A percentile compares a stretch with the other conserved stretches of the same genome.
Conservation (phyloP, 2,888 invertebrate genomes). For the Cerastis rubricosa region DNA sequence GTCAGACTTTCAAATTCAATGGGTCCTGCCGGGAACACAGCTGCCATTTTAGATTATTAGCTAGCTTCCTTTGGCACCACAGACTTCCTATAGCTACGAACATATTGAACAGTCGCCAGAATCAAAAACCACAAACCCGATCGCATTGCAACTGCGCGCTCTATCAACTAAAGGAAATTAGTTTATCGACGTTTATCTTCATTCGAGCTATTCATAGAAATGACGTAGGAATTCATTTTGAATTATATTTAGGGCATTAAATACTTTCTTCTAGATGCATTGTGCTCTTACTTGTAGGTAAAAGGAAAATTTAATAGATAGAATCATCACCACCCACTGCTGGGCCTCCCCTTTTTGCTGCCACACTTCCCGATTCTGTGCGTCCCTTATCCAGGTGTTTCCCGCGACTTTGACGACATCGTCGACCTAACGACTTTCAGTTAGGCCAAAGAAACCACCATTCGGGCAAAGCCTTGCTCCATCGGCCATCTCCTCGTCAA, state of each 20-base stretch:
- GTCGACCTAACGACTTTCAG: no score
- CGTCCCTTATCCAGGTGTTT: no score
- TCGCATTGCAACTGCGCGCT: neutral
- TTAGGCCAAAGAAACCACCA: no score
- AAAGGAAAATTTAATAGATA: neutral
- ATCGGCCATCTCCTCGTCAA: no score
- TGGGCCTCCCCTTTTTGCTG: no score
- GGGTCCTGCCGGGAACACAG: no score
- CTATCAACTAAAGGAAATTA: conserved; percentile 24
- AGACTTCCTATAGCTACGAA: neutral
- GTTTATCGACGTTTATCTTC: conserved; percentile 10
- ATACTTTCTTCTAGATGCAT: neutral
- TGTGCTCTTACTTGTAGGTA: neutral
- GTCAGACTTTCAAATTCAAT: neutral
- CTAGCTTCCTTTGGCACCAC: neutral
- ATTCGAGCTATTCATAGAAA: neutral
- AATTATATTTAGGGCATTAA: neutral
- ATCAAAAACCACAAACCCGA: neutral
- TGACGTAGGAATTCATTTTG: neutral
- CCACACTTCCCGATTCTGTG: no score
- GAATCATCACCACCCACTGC: no score
- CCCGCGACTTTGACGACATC: no score
- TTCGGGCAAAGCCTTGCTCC: no score
- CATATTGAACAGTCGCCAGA: neutral
- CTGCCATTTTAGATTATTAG: neutral